Evolutionary conservation across 2,888 invertebrate species (phyloP), one percentile per base, ranked within the genome.

Genomic region (Drosophila limbata): DNA sequence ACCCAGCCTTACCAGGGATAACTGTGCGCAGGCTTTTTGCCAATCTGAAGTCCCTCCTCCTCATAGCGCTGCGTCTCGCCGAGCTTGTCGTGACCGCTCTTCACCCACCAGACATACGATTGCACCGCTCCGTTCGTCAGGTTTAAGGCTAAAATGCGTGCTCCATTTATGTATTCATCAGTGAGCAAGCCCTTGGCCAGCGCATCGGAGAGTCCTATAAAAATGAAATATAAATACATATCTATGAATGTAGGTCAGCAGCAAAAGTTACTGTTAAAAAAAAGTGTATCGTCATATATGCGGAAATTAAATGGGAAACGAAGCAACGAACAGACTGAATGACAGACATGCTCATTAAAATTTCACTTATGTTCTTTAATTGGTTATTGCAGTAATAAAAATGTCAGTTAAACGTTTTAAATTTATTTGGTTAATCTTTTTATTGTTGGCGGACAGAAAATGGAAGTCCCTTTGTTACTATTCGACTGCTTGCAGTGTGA

Each of bases 101-200:
- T 93, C 65, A 94, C 93, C 94, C 95, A 94, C 94, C 95, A 95
- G 5, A 94, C 94, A 55, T 94, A 94, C 67, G 94, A 94, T 50
- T 93, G 93, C 44, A 95, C 92, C 15, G 93, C 92, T 5, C 94
- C 94, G 56, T 94, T 94, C 52, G 95, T 94, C 39, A 94, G 93
- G 90, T 95, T 95, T 67, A 95, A 92, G 42, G 95, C 94, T 70
- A 95, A 91, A 57, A 95, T 94, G 67, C 95, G 93, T 39, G 95
- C 94, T 50, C 94, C 93, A 44, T 94, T 93, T 57, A 95, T 94
- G 77, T 93, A 93, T 61, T 93, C 93, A 88, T 95, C 95, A 19
- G 95, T 93, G 42, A 96, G 94, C 73, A 96, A 93, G 37, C 96
- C 95, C 92, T 95, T 95, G 25, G 96, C 95, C 69, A 96, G 94